Evolutionary conservation across 2,797 vertebrate genomes (phyloP).

Genomic region (Gambelia wislizenii): DNA sequence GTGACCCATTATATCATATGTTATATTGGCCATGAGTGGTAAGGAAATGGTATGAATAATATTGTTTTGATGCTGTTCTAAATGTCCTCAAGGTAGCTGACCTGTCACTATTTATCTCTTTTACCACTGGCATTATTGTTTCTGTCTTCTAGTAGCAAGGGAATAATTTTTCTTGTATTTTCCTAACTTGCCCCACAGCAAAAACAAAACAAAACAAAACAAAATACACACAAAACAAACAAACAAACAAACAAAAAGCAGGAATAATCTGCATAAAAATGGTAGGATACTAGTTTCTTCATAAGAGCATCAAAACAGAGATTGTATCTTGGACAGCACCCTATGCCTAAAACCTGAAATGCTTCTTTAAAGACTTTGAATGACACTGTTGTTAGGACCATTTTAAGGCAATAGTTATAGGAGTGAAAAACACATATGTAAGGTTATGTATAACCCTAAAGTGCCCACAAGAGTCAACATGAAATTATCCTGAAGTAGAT

Average conservation of each 20-base stretch:
- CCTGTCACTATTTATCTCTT: neutral
- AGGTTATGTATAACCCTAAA: neutral
- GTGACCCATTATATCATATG: neutral
- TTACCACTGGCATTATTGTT: neutral
- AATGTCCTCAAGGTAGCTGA: neutral
- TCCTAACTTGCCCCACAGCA: neutral
- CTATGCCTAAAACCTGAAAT: neutral
- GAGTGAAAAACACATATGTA: neutral
- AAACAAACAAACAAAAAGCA: neutral
- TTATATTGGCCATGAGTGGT: neutral
- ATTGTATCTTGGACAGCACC: neutral
- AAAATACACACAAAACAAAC: neutral
- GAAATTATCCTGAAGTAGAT: slow-evolving; percentile 14
- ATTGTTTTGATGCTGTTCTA: neutral
- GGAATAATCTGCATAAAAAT: neutral
- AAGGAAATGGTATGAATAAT: neutral
- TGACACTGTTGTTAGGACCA: neutral
- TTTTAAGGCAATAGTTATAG: neutral
- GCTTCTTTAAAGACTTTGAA: neutral
- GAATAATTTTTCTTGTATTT: neutral
- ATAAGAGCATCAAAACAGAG: neutral
- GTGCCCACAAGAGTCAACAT: neutral
- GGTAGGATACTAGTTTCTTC: neutral
- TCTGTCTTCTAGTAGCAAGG: neutral
- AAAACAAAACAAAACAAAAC: neutral